These are phyloP conservation scores for Enchytraeus crypticus DNA, from an alignment of 2,888 invertebrate genomes.

Conservation along the genomic window DNA sequence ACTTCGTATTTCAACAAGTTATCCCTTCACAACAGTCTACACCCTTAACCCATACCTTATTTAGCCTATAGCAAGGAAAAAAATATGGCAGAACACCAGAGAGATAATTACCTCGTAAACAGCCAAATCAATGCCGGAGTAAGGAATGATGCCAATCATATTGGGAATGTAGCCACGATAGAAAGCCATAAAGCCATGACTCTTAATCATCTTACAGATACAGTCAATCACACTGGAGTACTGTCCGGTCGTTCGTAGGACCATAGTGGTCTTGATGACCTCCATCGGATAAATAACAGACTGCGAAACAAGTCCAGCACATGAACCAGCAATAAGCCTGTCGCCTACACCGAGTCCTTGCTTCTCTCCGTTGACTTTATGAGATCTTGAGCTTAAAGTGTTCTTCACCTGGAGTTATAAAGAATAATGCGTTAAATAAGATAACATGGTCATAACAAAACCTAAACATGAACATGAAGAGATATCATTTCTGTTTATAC, in stretches of 20 bases:
- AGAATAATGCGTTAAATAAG: no score
- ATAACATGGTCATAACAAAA: no score
- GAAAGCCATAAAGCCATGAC: conserved; percentile 78
- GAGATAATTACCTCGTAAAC: conserved; percentile 92
- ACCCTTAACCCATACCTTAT: no score
- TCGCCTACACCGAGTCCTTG: conserved; percentile 61
- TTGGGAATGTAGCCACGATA: conserved; percentile 97
- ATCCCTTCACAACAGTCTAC: no score
- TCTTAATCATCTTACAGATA: conserved; percentile 72
- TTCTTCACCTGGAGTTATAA: no score
- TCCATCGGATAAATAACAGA: conserved; percentile 95
- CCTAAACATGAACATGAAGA: no score
- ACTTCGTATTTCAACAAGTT: no score
- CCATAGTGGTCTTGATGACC: conserved; percentile 89
- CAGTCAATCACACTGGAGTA: conserved; percentile 70
- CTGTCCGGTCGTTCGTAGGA: conserved; percentile 81
- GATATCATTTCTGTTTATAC: no score
- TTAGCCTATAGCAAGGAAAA: no score
- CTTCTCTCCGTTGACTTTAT: conserved; percentile 41
- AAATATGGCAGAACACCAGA: no score
- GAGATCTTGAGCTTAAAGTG: no score
- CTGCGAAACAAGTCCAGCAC: conserved; percentile 91
- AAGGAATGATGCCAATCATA: conserved; percentile 84
- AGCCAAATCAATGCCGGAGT: conserved; percentile 95
- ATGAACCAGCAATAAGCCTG: conserved; percentile 84